phyloP scores from a whole-genome alignment of 1,140 invertebrate species.

The Heterodera carotae region DNA sequence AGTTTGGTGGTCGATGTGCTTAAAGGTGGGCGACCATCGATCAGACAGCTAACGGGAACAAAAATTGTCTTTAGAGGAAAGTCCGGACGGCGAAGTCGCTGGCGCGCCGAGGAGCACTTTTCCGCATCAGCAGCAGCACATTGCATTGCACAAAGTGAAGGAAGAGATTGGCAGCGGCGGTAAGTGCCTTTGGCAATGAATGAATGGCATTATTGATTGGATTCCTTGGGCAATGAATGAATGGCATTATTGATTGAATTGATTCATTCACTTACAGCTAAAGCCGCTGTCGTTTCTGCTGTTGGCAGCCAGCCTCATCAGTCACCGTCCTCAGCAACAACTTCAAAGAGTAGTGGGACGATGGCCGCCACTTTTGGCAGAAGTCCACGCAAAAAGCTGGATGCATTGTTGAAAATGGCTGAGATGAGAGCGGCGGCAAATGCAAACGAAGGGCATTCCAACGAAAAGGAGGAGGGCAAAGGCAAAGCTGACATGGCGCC shows the following conservation, averaged over 20 bases:
- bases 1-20: slow-evolving; percentile 12
- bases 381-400: slow-evolving; percentile 7
- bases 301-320: background rate
- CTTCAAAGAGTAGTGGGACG: background rate
- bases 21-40: background rate
- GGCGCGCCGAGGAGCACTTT: background rate
- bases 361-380: background rate
- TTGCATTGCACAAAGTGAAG: background rate
- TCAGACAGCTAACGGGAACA: background rate
- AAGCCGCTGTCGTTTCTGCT: background rate
- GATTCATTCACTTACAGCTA: background rate
- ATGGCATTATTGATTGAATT: too few relatives aligned
- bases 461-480: background rate
- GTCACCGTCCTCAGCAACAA: background rate
- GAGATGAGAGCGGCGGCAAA: background rate
- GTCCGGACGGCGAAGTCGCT: background rate
- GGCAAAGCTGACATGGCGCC: background rate
- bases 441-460: background rate
- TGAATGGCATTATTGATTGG: too few relatives aligned
- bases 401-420: background rate
- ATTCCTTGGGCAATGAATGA: too few relatives aligned
- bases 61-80: background rate
- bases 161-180: background rate
- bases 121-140: background rate
- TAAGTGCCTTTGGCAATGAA: background rate